phyloP scores from a whole-genome alignment of 2,113 vertebrate genomes.

The Chaenogobius annularis region DNA sequence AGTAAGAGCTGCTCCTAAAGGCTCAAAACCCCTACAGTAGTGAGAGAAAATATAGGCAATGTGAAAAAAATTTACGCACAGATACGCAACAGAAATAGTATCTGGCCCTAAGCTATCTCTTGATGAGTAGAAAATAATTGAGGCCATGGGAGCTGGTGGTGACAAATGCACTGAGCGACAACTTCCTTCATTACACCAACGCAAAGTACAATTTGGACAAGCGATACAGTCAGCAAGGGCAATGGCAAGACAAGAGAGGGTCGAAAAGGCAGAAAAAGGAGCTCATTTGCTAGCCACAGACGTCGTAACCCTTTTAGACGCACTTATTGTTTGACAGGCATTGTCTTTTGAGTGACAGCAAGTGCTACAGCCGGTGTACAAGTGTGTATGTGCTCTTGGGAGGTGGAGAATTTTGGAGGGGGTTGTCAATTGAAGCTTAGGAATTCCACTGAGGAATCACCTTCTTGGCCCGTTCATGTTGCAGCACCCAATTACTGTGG shows the following conservation, averaged over 20 bases:
- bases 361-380: slow-evolving; percentile 50
- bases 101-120: slow-evolving; percentile 41
- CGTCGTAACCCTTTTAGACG: slow-evolving; percentile 46
- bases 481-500: slow-evolving; percentile 69
- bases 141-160: slow-evolving; percentile 23
- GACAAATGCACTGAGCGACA: slow-evolving; percentile 43
- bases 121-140: slow-evolving; percentile 44
- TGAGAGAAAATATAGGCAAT: neutral
- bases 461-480: slow-evolving; percentile 66
- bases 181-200: slow-evolving; percentile 45
- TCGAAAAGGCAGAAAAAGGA: slow-evolving; percentile 20
- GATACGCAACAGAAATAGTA: slow-evolving; percentile 11
- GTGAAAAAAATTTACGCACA: slow-evolving; percentile 8
- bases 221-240: slow-evolving; percentile 1
- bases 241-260: neutral
- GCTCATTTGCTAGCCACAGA: slow-evolving; percentile 38
- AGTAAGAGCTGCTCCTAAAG: slow-evolving; percentile 27
- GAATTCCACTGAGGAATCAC: slow-evolving; percentile 73
- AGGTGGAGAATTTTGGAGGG: slow-evolving; percentile 5
- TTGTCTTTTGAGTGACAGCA: slow-evolving; percentile 75
- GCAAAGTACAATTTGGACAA: slow-evolving; percentile 22
- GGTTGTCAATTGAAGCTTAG: slow-evolving; percentile 53
- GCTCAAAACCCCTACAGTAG: slow-evolving; percentile 5
- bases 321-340: slow-evolving; percentile 61
- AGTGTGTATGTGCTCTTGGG: slow-evolving; percentile 30